phyloP scores from a whole-genome alignment of 2,113 vertebrate genomes.

The Bolborhynchus lineola region DNA sequence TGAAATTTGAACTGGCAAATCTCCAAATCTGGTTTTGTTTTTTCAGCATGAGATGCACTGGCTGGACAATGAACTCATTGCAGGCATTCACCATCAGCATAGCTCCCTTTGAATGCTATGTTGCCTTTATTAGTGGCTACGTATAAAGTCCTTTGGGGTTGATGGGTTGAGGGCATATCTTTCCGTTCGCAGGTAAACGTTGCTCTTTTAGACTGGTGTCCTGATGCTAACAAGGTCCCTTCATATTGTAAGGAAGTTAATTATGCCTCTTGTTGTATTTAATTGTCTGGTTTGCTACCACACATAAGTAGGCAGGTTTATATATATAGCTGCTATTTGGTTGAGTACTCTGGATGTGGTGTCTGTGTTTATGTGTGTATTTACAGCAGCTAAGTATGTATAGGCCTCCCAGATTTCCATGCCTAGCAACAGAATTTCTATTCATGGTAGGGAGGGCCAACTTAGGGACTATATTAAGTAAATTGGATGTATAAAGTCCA shows the following conservation, averaged over 20 bases:
- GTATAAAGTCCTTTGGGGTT: background rate
- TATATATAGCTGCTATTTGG: background rate
- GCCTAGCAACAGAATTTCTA: background rate
- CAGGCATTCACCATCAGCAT: background rate
- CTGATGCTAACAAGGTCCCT: background rate
- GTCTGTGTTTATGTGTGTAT: background rate
- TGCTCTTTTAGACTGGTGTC: background rate
- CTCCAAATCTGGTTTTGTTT: conserved; percentile 30
- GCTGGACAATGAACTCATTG: conserved; percentile 26
- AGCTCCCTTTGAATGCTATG: background rate
- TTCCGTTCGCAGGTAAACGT: background rate
- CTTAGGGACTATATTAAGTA: background rate
- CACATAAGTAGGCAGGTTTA: background rate
- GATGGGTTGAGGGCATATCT: background rate
- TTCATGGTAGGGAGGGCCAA: background rate
- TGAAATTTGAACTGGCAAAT: conserved; percentile 7
- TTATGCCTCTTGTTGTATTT: conserved; percentile 24
- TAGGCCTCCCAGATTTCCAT: background rate
- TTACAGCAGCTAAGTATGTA: background rate
- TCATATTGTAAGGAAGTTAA: conserved; percentile 7
- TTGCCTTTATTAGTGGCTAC: conserved; percentile 9
- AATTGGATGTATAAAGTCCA: background rate
- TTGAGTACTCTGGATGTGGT: background rate
- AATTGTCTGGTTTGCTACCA: background rate
- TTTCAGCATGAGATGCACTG: conserved; percentile 8